These are phyloP conservation scores for Cataglyphis hispanica DNA, from an alignment of 1,140 invertebrate genomes.

Conservation along the genomic window DNA sequence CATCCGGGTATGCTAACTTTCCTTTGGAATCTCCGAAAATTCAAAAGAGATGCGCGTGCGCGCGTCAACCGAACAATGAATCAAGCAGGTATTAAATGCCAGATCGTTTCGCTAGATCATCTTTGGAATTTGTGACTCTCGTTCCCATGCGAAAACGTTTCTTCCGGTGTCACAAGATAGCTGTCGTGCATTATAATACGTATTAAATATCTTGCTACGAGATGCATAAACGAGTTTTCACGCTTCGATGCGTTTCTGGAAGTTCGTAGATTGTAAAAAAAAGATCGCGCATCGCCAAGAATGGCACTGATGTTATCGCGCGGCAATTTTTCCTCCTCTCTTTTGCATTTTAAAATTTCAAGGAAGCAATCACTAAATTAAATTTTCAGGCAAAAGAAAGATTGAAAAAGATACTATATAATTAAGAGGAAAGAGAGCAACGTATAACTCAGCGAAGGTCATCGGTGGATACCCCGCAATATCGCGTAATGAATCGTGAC, in stretches of 20 bases:
- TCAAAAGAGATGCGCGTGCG: constrained; percentile 5
- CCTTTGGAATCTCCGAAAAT: constrained; percentile 19
- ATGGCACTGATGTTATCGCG: background rate
- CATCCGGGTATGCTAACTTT: background rate
- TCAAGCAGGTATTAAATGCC: constrained; percentile 24
- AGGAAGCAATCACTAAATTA: background rate
- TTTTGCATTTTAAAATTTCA: background rate
- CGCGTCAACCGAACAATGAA: background rate
- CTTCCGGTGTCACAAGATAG: background rate
- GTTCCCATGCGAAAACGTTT: background rate
- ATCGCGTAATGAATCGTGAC: constrained; percentile 6
- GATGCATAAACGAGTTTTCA: constrained; percentile 42
- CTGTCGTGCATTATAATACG: background rate
- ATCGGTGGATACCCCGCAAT: background rate
- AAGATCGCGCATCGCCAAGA: background rate
- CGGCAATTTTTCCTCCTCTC: background rate
- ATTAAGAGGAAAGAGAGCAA: background rate
- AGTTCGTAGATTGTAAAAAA: background rate
- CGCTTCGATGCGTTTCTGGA: background rate
- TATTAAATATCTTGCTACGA: constrained; percentile 1
- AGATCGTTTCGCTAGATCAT: constrained; percentile 36
- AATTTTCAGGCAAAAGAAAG: background rate
- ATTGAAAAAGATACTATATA: background rate
- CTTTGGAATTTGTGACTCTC: background rate
- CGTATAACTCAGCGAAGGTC: background rate